Percentiles rank a stretch among this genome's conserved stretches.
Conservation (phyloP, 2,113 vertebrate species). For the Megaceryle torquata region DNA sequence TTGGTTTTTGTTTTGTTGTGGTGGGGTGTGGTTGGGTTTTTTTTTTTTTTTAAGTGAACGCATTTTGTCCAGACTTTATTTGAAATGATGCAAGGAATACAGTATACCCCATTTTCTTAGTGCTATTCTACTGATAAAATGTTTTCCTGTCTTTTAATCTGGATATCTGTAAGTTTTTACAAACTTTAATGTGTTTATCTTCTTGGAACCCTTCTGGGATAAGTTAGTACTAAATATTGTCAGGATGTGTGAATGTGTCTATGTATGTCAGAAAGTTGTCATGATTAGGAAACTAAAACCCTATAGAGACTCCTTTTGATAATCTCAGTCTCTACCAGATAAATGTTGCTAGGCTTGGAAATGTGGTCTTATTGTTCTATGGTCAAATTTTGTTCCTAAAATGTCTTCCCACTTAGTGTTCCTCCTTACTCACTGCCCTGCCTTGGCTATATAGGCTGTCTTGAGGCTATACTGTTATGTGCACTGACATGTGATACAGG, state of each 20-base stretch:
- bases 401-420: not conserved
- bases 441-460: not conserved
- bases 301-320: not conserved
- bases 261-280: not conserved
- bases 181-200: not conserved
- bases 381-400: not conserved
- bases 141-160: not conserved
- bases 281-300: not conserved
- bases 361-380: not conserved
- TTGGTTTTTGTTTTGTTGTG: no score
- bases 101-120: not conserved
- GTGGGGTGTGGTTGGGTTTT: no score
- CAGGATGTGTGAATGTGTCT: not conserved
- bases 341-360: not conserved
- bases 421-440: not conserved
- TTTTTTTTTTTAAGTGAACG: not conserved
- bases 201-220: not conserved
- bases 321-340: not conserved
- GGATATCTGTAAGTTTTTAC: not conserved
- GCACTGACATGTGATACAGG: not conserved
- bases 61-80: not conserved
- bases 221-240: not conserved
- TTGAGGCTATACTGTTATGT: not conserved
- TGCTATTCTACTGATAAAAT: not conserved
- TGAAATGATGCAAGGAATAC: not conserved